Conservation (phyloP, 1,140 invertebrate genomes). For the Tetranychus cinnabarinus region DNA sequence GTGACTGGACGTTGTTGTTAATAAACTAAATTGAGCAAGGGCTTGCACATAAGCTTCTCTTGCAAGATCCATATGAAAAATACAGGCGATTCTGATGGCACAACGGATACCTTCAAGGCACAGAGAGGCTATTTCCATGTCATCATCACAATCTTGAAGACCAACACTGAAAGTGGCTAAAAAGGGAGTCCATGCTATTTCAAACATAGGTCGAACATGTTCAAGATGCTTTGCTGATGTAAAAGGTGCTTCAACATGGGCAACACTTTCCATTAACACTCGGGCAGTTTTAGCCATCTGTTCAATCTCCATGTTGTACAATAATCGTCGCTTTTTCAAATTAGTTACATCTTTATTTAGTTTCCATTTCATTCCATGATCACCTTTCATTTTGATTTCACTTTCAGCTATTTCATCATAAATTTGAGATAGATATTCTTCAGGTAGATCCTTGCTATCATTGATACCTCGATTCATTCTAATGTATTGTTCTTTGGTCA, state of each 20-base stretch:
- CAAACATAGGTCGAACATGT: slow-evolving; percentile 95
- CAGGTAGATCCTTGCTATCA: slow-evolving; percentile 86
- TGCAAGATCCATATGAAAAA: slow-evolving; percentile 71
- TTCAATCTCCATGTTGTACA: slow-evolving; percentile 98
- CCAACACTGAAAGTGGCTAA: slow-evolving; percentile 94
- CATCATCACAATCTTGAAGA: slow-evolving; percentile 77
- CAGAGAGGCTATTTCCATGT: slow-evolving; percentile 70
- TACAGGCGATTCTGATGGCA: slow-evolving; percentile 90
- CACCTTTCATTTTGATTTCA: slow-evolving; percentile 96
- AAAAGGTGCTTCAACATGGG: slow-evolving; percentile 84
- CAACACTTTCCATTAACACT: slow-evolving; percentile 95
- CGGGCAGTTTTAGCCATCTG: slow-evolving; percentile 85
- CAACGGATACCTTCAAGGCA: slow-evolving; percentile 87
- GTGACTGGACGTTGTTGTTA: slow-evolving; percentile 73
- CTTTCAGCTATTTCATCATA: slow-evolving; percentile 97
- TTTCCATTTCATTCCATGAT: slow-evolving; percentile 30
- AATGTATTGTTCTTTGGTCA: slow-evolving; percentile 99
- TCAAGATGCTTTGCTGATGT: slow-evolving; percentile 91
- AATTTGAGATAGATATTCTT: slow-evolving; percentile 87
- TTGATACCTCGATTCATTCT: slow-evolving; percentile 93
- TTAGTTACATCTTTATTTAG: slow-evolving; percentile 36
- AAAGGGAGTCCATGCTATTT: slow-evolving; percentile 95
- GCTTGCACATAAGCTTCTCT: slow-evolving; percentile 96
- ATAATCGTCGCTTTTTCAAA: slow-evolving; percentile 55
- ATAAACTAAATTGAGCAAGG: slow-evolving; percentile 70